Conservation (phyloP, 2,113 vertebrate species). For the Condylura cristata region DNA sequence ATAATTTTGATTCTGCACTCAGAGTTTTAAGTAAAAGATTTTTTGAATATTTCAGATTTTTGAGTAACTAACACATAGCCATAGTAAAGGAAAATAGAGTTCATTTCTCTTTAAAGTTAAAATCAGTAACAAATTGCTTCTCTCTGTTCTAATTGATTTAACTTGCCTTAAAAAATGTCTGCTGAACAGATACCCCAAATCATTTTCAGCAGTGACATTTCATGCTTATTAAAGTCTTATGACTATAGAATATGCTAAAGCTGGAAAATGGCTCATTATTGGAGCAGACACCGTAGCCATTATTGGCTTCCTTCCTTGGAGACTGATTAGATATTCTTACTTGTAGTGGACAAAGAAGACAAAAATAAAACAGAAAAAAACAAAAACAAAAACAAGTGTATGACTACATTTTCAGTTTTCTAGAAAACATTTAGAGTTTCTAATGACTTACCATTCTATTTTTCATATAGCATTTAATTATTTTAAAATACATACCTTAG, state of each 20-base stretch:
- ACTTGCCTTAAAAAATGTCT: conserved; percentile 35
- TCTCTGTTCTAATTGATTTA: conserved; percentile 27
- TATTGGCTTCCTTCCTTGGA: not conserved
- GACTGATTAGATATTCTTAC: not conserved
- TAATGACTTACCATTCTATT: not conserved
- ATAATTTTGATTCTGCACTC: not conserved
- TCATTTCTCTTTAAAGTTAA: conserved; percentile 26
- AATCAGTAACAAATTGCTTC: not conserved
- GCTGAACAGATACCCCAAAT: not conserved
- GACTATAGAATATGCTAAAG: not conserved
- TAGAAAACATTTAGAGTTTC: not conserved
- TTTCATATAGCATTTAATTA: not conserved
- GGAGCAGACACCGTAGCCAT: not conserved
- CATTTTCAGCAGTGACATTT: conserved; percentile 49
- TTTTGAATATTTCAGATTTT: conserved; percentile 33
- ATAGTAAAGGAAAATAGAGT: conserved; percentile 20
- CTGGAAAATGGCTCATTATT: conserved; percentile 5
- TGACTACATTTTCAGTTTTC: not conserved
- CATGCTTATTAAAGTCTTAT: not conserved
- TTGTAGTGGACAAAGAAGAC: not conserved
- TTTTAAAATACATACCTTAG: not conserved
- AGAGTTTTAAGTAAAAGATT: not conserved
- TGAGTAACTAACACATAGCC: not conserved
- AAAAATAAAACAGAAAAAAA: not conserved
- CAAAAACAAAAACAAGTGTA: not conserved